Percentiles rank a stretch among this genome's conserved stretches.
Conservation (phyloP, 2,113 vertebrate species). For the Leptocoma aspasia region DNA sequence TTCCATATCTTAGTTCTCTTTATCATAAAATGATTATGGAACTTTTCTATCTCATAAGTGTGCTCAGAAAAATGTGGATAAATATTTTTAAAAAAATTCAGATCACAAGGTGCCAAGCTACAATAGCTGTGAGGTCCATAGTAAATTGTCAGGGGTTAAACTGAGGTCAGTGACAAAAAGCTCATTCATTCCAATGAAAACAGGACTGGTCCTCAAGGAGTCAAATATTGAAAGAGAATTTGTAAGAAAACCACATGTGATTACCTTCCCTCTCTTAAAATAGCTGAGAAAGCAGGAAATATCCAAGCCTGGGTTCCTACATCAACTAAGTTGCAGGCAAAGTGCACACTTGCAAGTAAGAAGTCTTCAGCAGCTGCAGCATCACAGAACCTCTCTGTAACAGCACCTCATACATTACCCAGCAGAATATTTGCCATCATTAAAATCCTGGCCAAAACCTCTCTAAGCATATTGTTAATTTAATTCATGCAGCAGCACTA, state of each 20-base stretch:
- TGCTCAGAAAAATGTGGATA: neutral
- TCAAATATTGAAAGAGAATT: slow-evolving; percentile 29
- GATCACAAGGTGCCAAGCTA: neutral
- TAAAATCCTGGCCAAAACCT: neutral
- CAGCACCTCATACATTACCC: neutral
- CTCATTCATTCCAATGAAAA: slow-evolving; percentile 46
- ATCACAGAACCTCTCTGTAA: neutral
- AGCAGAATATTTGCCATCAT: neutral
- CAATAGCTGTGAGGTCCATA: neutral
- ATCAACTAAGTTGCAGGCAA: neutral
- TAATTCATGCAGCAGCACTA: neutral
- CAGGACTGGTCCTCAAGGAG: neutral
- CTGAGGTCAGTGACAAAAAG: neutral
- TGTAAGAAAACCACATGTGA: slow-evolving; percentile 29
- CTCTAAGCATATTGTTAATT: neutral
- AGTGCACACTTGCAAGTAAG: neutral
- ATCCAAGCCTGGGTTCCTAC: neutral
- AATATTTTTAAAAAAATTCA: neutral
- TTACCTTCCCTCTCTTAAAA: slow-evolving; percentile 36
- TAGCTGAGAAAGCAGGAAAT: slow-evolving; percentile 48
- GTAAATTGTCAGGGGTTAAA: slow-evolving; percentile 5
- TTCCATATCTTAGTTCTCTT: neutral
- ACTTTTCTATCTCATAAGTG: neutral
- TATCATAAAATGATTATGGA: neutral
- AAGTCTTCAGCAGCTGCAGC: neutral